Base-by-base conservation (phyloP, 2,888 invertebrate species). In the Troides oblongomaculatus region DNA sequence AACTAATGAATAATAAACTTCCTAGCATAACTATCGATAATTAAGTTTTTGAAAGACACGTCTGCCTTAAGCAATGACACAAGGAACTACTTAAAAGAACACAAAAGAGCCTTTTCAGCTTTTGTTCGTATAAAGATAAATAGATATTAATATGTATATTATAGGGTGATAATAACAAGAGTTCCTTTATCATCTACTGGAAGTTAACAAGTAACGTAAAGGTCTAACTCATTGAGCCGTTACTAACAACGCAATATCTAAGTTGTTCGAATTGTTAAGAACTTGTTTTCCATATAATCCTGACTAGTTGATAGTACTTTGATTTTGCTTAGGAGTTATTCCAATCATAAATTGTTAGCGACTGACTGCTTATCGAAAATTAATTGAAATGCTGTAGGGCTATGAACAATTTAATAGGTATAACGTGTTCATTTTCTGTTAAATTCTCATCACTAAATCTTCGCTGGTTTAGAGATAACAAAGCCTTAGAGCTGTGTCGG, bases 161-260 rank as follows among this genome's bases (percentile, higher is more conserved):
- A 18, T 53, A 18, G 5, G 4, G 5, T n/a, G 7, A n/a, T 7
- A 53, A 53, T 18, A 5, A 53, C 18, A 53, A 5, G n/a, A 46
- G 46, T 46, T 46, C 39, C 39, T 30, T 39, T 46, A n/a, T n/a
- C 53, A n/a, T 53, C n/a, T 18, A 18, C 5, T 6, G 53, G n/a
- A 53, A 53, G 53, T 18, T 53, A n/a, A 8, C n/a, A 53, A 53
- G 53, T 53, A 18, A 5, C n/a, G n/a, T 53, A 53, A 46, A 53
- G 53, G 53, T n/a, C n/a, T 53, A 53, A 53, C 53, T 53, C 53
- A 53, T n/a, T 53, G 53, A 53, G 18, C n/a, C n/a, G n/a, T n/a
- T n/a, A 18, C 18, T 53, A 53, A 53, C 53, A 18, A 50, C 5
- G 17, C 7, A n/a, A 2, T 53, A 53, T n/a, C 53, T 53, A 8